These are phyloP conservation scores for Silvanus unidentatus DNA, from an alignment of 2,888 invertebrate genomes.

Conservation along the genomic window DNA sequence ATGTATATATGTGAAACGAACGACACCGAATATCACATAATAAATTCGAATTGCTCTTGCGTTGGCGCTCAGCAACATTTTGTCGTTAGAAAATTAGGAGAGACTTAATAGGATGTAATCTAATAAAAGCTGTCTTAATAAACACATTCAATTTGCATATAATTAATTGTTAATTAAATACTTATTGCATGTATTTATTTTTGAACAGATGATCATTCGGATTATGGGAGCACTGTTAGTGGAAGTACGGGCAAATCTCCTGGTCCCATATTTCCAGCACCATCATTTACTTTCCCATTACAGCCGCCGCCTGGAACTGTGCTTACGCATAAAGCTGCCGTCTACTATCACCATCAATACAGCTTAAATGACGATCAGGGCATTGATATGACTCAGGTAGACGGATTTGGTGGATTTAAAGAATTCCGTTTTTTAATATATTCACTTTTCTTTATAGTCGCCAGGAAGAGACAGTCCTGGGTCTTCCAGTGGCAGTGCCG, in stretches of 20 bases:
- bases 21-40: no score
- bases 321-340: constrained; percentile 69
- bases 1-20: no score
- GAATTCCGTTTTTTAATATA: neutral
- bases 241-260: constrained; percentile 61
- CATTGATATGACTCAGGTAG: constrained; percentile 78
- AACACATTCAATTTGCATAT: no score
- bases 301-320: constrained; percentile 56
- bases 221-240: constrained; percentile 59
- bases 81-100: no score
- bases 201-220: constrained; percentile 60
- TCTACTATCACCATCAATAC: constrained; percentile 75
- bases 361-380: constrained; percentile 82
- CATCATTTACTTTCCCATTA: constrained; percentile 70
- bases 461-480: constrained; percentile 92
- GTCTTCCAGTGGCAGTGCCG: constrained; percentile 79
- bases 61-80: no score
- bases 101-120: no score
- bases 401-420: neutral
- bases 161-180: neutral
- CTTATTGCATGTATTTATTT: neutral
- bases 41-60: no score
- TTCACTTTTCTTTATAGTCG: constrained; percentile 52
- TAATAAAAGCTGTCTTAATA: no score
- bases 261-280: constrained; percentile 59